Evolutionary conservation across 1,140 invertebrate genomes (phyloP).

Genomic region (Akabosia matsudoensis): DNA sequence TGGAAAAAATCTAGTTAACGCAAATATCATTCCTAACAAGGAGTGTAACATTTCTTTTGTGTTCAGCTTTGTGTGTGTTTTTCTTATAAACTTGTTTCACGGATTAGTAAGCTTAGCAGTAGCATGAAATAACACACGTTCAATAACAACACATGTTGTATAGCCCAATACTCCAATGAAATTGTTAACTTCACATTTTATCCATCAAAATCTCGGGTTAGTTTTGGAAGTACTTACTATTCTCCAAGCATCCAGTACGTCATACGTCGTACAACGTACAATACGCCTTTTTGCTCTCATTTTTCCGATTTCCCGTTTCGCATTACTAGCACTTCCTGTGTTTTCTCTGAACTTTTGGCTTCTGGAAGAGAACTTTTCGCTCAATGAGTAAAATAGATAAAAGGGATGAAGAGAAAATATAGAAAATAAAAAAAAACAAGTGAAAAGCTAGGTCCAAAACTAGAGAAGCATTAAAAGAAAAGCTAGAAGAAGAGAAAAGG

Average conservation of each 20-base stretch:
- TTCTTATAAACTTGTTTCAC: background rate
- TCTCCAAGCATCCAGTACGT: background rate
- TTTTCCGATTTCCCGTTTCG: conserved; percentile 16
- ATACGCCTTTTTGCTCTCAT: background rate
- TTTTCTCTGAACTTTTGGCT: background rate
- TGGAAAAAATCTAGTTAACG: background rate
- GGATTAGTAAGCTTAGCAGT: background rate
- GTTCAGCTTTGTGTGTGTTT: background rate
- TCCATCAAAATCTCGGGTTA: background rate
- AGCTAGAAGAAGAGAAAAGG: background rate
- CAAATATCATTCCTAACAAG: background rate
- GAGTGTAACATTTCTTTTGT: background rate
- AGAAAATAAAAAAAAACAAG: background rate
- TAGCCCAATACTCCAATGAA: background rate
- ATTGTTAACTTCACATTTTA: conserved; percentile 15
- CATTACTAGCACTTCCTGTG: conserved; percentile 1
- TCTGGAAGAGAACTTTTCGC: background rate
- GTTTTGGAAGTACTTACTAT: background rate
- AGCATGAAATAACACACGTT: too few relatives aligned
- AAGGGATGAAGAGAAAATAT: background rate
- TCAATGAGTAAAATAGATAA: background rate
- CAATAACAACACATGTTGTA: too few relatives aligned
- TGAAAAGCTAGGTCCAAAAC: background rate
- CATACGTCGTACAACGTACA: too few relatives aligned
- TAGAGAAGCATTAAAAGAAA: background rate